A percentile compares a stretch with the other conserved stretches of the same genome.
phyloP scores from a whole-genome alignment of 2,888 invertebrate genomes.

The Stenodera caucasica region DNA sequence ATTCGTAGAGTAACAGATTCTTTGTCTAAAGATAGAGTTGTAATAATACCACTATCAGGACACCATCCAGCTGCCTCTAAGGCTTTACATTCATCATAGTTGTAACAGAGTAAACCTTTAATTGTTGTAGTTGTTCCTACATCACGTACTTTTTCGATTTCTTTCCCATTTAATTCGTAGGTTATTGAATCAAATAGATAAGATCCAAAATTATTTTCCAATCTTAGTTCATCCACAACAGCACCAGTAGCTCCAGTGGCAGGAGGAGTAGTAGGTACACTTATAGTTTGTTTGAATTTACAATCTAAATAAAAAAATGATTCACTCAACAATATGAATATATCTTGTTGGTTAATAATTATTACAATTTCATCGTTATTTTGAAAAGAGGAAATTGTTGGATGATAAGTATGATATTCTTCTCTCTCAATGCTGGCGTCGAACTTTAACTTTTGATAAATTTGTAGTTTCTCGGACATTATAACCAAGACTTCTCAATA shows the following conservation, averaged over 20 bases:
- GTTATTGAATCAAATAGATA: conserved; percentile 23
- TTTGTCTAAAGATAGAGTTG: neutral
- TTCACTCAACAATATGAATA: conserved; percentile 19
- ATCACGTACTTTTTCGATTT: conserved; percentile 23
- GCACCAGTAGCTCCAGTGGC: conserved; percentile 9
- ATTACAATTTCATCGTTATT: conserved; percentile 31
- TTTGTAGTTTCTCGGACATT: too few relatives aligned
- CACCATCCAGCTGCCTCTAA: conserved; percentile 19
- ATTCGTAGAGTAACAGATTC: conserved; percentile 20
- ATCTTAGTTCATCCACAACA: neutral
- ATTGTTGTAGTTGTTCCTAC: conserved; percentile 26
- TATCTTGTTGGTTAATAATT: conserved; percentile 28
- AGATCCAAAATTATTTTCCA: conserved; percentile 21
- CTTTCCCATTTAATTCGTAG: conserved; percentile 23
- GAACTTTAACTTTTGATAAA: too few relatives aligned
- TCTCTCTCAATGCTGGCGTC: too few relatives aligned
- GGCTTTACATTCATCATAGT: conserved; percentile 14
- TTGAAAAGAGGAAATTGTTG: too few relatives aligned
- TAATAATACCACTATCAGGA: conserved; percentile 13
- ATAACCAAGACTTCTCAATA: too few relatives aligned
- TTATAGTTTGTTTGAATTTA: conserved; percentile 11
- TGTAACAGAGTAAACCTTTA: conserved; percentile 17
- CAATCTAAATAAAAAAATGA: conserved; percentile 15
- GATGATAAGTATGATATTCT: too few relatives aligned
- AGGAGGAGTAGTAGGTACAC: too few relatives aligned